Evolutionary conservation across 2,797 vertebrate species (phyloP).

Genomic region (Urocyon cinereoargenteus): DNA sequence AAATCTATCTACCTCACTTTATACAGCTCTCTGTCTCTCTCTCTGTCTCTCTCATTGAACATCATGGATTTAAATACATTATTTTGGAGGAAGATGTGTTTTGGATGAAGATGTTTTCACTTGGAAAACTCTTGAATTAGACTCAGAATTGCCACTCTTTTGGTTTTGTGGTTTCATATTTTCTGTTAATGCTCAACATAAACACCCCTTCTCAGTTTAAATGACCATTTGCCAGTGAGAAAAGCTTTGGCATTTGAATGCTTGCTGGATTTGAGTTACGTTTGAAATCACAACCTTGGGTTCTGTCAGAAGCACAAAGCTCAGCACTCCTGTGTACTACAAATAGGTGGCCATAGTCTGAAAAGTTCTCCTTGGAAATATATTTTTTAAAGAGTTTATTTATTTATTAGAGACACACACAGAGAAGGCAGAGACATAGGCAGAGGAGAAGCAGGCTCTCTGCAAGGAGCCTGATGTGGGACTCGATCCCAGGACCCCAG

Average conservation of each 20-base stretch:
- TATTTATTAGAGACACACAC: too few relatives aligned
- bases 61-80: not conserved
- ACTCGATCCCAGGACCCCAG: too few relatives aligned
- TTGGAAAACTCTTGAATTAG: not conserved
- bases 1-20: not conserved
- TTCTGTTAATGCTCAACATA: not conserved
- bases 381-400: too few relatives aligned
- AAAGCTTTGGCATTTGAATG: not conserved
- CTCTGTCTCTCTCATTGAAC: not conserved
- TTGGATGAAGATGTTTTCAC: slow-evolving; percentile 47
- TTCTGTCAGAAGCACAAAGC: not conserved
- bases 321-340: not conserved
- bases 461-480: too few relatives aligned
- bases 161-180: slow-evolving; percentile 22
- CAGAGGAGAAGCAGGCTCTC: too few relatives aligned
- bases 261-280: not conserved
- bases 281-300: not conserved
- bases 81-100: slow-evolving; percentile 10
- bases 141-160: not conserved
- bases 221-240: not conserved
- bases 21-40: not conserved
- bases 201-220: not conserved
- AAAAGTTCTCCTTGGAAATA: not conserved
- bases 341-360: not conserved
- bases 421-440: too few relatives aligned